phyloP scores from a whole-genome alignment of 53 echinoderm and acorn worm genomes.

The Mesocentrotus franciscanus region DNA sequence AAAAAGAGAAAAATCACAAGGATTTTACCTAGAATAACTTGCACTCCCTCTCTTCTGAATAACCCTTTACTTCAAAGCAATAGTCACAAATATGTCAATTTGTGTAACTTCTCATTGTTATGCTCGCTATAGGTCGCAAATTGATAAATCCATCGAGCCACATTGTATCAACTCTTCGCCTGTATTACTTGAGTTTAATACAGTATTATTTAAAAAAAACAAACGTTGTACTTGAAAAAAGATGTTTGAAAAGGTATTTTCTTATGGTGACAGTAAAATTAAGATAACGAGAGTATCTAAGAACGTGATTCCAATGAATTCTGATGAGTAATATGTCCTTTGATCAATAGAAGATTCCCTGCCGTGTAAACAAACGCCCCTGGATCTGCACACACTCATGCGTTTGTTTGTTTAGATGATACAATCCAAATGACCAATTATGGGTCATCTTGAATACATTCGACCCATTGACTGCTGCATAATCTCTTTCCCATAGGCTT shows the following conservation, averaged over 20 bases:
- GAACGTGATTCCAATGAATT: background rate
- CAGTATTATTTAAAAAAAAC: no score
- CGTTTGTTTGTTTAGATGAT: background rate
- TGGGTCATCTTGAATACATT: background rate
- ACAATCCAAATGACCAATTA: conserved; percentile 1
- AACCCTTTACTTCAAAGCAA: no score
- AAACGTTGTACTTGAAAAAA: background rate
- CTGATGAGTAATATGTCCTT: background rate
- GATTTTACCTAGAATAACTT: no score
- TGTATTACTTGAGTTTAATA: background rate
- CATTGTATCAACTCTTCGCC: background rate
- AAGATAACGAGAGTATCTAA: background rate
- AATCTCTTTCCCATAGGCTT: no score
- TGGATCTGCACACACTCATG: background rate
- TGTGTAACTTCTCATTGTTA: background rate
- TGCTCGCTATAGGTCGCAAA: background rate
- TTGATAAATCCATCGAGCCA: background rate
- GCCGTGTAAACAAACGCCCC: background rate
- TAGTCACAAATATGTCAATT: no score
- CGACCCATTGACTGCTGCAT: no score
- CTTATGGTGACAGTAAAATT: background rate
- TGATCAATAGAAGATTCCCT: background rate
- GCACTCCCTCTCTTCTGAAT: no score
- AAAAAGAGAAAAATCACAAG: no score
- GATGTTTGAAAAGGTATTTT: background rate